Evolutionary conservation across 2,888 invertebrate species (phyloP).

Genomic region (Hemithea aestivaria): DNA sequence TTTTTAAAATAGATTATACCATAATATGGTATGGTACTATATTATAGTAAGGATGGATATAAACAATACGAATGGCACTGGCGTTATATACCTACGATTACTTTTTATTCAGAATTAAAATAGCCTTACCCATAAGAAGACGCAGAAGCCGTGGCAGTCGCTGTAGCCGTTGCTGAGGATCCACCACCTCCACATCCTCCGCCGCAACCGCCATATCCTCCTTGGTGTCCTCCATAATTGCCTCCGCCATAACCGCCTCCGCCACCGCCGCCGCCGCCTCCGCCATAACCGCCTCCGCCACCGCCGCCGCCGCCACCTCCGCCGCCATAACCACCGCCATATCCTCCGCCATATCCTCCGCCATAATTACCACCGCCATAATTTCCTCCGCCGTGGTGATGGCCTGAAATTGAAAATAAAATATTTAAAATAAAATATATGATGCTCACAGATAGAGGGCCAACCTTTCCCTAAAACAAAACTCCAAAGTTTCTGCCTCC

Average conservation of each 20-base stretch:
- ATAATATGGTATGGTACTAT: too few species aligned
- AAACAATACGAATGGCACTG: too few species aligned
- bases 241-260: slow-evolving; percentile 27
- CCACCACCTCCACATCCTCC: slow-evolving; percentile 28
- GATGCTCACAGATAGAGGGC: too few species aligned
- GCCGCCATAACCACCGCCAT: slow-evolving; percentile 19
- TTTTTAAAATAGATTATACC: too few species aligned
- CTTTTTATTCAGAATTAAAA: too few species aligned
- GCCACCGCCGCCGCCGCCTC: slow-evolving; percentile 27
- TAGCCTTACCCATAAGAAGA: slow-evolving; percentile 2
- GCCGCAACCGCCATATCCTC: slow-evolving; percentile 17
- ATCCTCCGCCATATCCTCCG: slow-evolving; percentile 24
- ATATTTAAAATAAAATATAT: too few species aligned
- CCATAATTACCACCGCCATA: slow-evolving; percentile 28
- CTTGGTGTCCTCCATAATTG: slow-evolving; percentile 16
- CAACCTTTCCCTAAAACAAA: too few species aligned
- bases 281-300: slow-evolving; percentile 19
- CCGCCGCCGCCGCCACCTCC: slow-evolving; percentile 25
- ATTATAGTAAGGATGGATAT: too few species aligned
- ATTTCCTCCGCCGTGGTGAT: slow-evolving; percentile 21
- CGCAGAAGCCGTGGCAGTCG: background rate
- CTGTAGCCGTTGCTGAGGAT: slow-evolving; percentile 39
- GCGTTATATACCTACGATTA: too few species aligned
- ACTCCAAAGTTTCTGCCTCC: too few species aligned
- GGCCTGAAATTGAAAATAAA: too few species aligned